Evolutionary conservation across 2,888 invertebrate species (phyloP).

Genomic region (Mamestra brassicae): DNA sequence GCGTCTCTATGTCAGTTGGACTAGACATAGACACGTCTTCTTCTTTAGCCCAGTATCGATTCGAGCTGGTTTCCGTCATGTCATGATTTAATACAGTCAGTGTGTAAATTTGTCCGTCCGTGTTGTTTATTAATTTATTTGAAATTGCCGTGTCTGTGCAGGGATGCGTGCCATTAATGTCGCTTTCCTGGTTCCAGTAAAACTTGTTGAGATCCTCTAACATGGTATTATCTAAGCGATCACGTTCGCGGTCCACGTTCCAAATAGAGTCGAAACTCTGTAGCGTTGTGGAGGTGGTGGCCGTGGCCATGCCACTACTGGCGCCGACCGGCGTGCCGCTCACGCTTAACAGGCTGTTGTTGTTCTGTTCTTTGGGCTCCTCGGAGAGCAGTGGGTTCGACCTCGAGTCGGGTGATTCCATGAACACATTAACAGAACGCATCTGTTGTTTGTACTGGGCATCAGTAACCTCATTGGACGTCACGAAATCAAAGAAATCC

Average conservation of each 20-base stretch:
- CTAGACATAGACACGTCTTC: slow-evolving; percentile 92
- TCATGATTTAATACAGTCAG: slow-evolving; percentile 96
- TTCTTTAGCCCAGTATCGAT: slow-evolving; percentile 92
- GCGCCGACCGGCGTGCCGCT: slow-evolving; percentile 75
- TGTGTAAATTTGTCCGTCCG: slow-evolving; percentile 96
- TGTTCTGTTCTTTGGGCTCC: slow-evolving; percentile 91
- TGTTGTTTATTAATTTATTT: slow-evolving; percentile 91
- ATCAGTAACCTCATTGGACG: slow-evolving; percentile 94
- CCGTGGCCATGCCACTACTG: slow-evolving; percentile 78
- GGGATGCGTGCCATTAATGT: slow-evolving; percentile 89
- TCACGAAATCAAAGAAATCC: slow-evolving; percentile 97
- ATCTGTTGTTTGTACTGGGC: slow-evolving; percentile 93
- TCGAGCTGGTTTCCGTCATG: slow-evolving; percentile 92
- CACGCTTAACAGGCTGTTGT: slow-evolving; percentile 90
- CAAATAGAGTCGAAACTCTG: slow-evolving; percentile 92
- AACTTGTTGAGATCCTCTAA: slow-evolving; percentile 96
- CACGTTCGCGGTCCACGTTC: slow-evolving; percentile 94
- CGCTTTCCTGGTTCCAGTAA: slow-evolving; percentile 94
- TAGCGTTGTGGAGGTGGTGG: slow-evolving; percentile 86
- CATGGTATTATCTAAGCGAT: slow-evolving; percentile 93
- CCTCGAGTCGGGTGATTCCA: slow-evolving; percentile 90
- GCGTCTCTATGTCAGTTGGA: slow-evolving; percentile 91
- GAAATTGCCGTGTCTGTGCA: slow-evolving; percentile 88
- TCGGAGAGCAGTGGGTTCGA: slow-evolving; percentile 88
- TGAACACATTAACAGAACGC: slow-evolving; percentile 93